phyloP scores from a whole-genome alignment of 1,140 invertebrate genomes.

The Pogonognathellus flavescens region DNA sequence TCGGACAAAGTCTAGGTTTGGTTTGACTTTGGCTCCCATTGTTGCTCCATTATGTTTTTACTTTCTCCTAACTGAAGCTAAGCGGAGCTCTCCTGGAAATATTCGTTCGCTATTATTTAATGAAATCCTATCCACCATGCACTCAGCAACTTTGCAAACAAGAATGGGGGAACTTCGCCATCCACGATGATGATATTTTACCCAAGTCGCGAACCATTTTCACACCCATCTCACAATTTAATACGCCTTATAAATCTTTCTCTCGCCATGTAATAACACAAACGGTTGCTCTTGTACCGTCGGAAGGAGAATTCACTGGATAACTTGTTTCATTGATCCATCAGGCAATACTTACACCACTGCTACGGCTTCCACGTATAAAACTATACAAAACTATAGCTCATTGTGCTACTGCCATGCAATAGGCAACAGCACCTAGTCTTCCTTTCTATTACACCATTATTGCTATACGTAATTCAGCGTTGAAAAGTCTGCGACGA shows the following conservation, averaged over 20 bases:
- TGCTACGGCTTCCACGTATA: neutral
- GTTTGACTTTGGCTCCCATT: conserved; percentile 33
- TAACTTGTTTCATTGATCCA: conserved; percentile 47
- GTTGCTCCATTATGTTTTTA: conserved; percentile 31
- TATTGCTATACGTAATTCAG: no score
- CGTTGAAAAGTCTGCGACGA: neutral
- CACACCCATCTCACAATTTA: conserved; percentile 53
- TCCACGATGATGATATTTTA: conserved; percentile 53
- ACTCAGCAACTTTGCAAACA: conserved; percentile 38
- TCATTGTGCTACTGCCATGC: no score
- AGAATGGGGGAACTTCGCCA: conserved; percentile 43
- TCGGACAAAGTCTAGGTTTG: conserved; percentile 15
- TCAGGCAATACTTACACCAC: conserved; percentile 13
- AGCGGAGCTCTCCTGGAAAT: conserved; percentile 35
- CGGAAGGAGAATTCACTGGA: neutral
- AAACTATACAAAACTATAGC: no score
- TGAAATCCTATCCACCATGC: conserved; percentile 38
- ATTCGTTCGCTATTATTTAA: conserved; percentile 43
- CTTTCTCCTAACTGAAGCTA: neutral
- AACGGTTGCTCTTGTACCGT: conserved; percentile 30
- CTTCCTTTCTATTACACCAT: no score
- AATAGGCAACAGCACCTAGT: no score
- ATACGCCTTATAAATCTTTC: conserved; percentile 45
- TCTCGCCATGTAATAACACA: conserved; percentile 40
- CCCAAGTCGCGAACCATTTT: conserved; percentile 50